Percentiles rank a stretch among this genome's conserved stretches.
Conservation (phyloP, 2,113 vertebrate species). For the Syngnathus floridae region DNA sequence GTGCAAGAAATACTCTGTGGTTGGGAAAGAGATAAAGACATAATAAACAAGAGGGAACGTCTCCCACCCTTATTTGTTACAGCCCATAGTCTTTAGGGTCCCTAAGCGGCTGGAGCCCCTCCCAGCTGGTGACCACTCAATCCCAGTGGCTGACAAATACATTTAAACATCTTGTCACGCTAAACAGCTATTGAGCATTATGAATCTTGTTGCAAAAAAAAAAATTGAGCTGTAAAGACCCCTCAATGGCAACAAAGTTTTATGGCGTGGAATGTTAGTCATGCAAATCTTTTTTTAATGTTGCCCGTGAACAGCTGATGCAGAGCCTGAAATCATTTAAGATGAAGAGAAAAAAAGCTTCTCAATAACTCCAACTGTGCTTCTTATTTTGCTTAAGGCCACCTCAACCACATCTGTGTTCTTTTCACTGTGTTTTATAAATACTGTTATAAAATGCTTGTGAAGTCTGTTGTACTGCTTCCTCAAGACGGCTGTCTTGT, state of each 20-base stretch:
- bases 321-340: not conserved
- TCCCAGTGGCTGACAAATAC: not conserved
- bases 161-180: conserved; percentile 1
- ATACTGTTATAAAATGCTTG: not conserved
- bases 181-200: not conserved
- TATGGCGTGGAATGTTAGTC: not conserved
- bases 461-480: not conserved
- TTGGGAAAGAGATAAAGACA: conserved; percentile 22
- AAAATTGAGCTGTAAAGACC: not conserved
- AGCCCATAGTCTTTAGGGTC: not conserved
- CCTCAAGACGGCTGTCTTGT: conserved; percentile 27
- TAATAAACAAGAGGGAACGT: conserved; percentile 1
- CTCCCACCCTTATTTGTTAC: conserved; percentile 1
- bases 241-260: not conserved
- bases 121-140: not conserved
- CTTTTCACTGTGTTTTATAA: not conserved
- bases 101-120: not conserved
- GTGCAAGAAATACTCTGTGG: conserved; percentile 14
- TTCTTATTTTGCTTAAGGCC: not conserved
- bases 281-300: not conserved
- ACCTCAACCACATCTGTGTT: not conserved
- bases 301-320: not conserved
- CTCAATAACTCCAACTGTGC: not conserved
- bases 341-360: not conserved
- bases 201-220: not conserved